Evolutionary conservation across 2,113 vertebrate genomes (phyloP), one percentile per base, ranked within the genome.

Genomic region (Tenrec ecaudatus): DNA sequence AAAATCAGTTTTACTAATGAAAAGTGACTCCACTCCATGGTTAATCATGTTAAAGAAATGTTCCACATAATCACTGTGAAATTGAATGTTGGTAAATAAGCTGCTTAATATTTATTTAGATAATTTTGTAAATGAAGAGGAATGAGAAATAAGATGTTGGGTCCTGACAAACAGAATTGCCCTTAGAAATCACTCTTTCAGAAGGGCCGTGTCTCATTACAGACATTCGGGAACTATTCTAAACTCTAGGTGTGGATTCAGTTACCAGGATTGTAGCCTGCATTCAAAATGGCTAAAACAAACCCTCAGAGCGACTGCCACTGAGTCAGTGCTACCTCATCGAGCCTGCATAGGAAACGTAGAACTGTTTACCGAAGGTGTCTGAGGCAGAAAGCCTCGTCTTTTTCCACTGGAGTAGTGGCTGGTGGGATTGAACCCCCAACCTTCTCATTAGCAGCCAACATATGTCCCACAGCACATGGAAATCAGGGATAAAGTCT

Each of bases 21-120:
- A 91, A 96, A 96, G 75, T 40, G 68, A 64, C 79, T 90, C 19
- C 2, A n/a, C 23, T 94, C 22, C 40, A 79, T 69, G 83, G 29
- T 82, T 96, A 93, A 90, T 95, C 79, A 68, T 43, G 86, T 71
- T 92, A 88, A 78, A 91, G 83, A 95, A 95, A 94, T 78, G 71
- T 89, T 73, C 75, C 90, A 77, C 58, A 36, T 92, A 91, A 88
- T 95, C 88, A 90, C 88, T 90, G 62, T 88, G 85, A 88, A 95
- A 91, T 43, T 88, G 68, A 78, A 88, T 68, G 53, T 86, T 79
- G 77, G 86, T 66, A 93, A 94, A 88, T 93, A 88, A 88, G 33
- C 69, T 81, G 53, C 76, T 83, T 60, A 71, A 76, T 86, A 88
- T 90, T 89, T 89, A 88, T 71, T 93, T 85, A 93, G 93, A 85